Percentiles rank a stretch among this genome's conserved stretches.
Evolutionary conservation across 2,797 vertebrate genomes (phyloP).

Genomic region (Gymnoscopelus braueri): DNA sequence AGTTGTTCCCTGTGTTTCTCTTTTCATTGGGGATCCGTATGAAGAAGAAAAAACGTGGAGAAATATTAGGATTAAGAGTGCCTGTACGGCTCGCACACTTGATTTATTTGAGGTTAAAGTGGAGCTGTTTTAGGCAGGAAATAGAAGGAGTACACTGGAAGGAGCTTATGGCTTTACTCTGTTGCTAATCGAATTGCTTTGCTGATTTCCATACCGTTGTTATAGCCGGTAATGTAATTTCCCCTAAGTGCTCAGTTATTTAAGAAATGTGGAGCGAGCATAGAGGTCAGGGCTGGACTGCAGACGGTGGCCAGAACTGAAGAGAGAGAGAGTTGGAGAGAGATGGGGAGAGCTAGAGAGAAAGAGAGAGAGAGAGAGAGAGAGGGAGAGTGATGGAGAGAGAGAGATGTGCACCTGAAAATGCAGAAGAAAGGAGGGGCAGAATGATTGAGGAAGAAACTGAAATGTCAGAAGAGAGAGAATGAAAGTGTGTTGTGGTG

Average conservation of each 20-base stretch:
- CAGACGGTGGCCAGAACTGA: slow-evolving; percentile 56
- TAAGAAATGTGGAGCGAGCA: slow-evolving; percentile 79
- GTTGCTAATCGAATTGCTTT: slow-evolving; percentile 84
- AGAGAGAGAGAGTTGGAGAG: slow-evolving; percentile 46
- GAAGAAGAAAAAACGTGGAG: slow-evolving; percentile 55
- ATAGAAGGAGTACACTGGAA: slow-evolving; percentile 77
- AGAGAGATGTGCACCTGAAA: slow-evolving; percentile 1
- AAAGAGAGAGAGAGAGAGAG: slow-evolving; percentile 11
- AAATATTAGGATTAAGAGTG: slow-evolving; percentile 71
- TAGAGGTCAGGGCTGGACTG: slow-evolving; percentile 78
- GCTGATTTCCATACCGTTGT: slow-evolving; percentile 86
- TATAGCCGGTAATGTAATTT: slow-evolving; percentile 84
- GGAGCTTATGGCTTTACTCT: slow-evolving; percentile 77
- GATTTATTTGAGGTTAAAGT: slow-evolving; percentile 81
- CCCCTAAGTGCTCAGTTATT: slow-evolving; percentile 85
- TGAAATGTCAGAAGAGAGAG: slow-evolving; percentile 10
- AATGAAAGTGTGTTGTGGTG: slow-evolving; percentile 3
- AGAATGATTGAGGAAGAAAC: slow-evolving; percentile 29
- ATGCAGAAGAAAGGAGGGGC: neutral
- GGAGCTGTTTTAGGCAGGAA: slow-evolving; percentile 79
- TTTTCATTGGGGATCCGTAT: slow-evolving; percentile 57
- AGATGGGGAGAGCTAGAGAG: slow-evolving; percentile 29
- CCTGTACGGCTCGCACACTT: slow-evolving; percentile 62
- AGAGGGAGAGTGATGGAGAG: slow-evolving; percentile 2
- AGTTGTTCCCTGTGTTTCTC: slow-evolving; percentile 56